A percentile compares a stretch with the other conserved stretches of the same genome.
Conservation (phyloP, 2,797 vertebrate genomes). For the Netta rufina region DNA sequence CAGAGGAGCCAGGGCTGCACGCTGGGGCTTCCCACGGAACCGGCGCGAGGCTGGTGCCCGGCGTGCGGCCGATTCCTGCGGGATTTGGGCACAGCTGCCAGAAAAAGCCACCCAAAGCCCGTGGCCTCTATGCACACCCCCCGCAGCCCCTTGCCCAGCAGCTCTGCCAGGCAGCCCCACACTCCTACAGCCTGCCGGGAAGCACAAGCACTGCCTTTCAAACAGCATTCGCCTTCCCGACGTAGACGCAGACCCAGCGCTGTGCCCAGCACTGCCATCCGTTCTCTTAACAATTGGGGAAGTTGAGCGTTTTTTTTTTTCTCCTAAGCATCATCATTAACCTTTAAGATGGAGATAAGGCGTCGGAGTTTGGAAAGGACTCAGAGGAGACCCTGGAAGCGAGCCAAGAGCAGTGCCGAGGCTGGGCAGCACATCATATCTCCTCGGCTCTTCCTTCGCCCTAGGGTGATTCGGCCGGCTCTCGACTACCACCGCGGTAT, state of each 20-base stretch:
- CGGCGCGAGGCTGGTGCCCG: accelerated
- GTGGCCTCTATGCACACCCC: background rate
- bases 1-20: background rate
- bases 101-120: accelerated
- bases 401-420: conserved; percentile 48
- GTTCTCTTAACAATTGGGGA: conserved; percentile 26
- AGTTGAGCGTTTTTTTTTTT: background rate
- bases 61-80: background rate
- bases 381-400: conserved; percentile 16
- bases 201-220: background rate
- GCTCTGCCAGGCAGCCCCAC: background rate
- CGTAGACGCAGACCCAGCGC: conserved; percentile 11
- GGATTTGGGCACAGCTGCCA: background rate
- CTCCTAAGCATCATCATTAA: conserved; percentile 55
- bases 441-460: conserved; percentile 26
- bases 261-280: background rate
- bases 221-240: conserved; percentile 49
- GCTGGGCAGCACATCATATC: conserved; percentile 46
- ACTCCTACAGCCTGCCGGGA: background rate
- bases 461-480: conserved; percentile 63
- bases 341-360: conserved; percentile 66
- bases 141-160: background rate
- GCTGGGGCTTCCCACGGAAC: background rate
- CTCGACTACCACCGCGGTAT: conserved; percentile 59
- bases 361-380: background rate